phyloP scores from a whole-genome alignment of 2,888 invertebrate genomes.

The Agrotis ipsilon region DNA sequence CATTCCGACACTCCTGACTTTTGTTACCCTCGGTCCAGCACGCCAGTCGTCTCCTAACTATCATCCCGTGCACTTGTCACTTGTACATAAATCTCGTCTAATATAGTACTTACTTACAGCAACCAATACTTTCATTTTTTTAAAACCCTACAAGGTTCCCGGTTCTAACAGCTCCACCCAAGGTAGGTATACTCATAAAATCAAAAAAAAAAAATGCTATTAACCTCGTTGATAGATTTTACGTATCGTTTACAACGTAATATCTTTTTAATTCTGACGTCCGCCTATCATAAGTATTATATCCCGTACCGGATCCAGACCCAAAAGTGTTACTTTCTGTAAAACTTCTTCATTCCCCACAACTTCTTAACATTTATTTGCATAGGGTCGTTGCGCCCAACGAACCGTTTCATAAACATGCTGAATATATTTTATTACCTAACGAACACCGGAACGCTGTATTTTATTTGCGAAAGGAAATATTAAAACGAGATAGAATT shows the following conservation, averaged over 20 bases:
- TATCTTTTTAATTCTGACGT: background rate
- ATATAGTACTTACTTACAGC: no score
- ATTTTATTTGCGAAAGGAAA: conserved; percentile 46
- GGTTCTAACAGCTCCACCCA: no score
- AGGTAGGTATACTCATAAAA: no score
- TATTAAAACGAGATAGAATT: conserved; percentile 40
- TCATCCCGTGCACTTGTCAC: no score
- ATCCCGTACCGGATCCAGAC: background rate
- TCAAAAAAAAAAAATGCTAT: no score
- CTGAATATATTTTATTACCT: conserved; percentile 31
- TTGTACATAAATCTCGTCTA: no score
- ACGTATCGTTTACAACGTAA: conserved; percentile 3
- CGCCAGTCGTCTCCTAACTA: no score
- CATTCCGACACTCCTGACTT: no score
- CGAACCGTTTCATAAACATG: conserved; percentile 16
- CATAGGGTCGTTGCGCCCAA: conserved; percentile 22
- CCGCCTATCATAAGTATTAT: background rate
- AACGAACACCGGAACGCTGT: conserved; percentile 30
- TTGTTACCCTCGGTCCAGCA: no score
- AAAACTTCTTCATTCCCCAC: background rate
- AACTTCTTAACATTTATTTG: conserved; percentile 13
- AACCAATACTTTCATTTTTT: no score
- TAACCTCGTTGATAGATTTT: conserved; percentile 2
- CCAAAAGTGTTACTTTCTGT: background rate
- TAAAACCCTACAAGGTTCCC: no score